A percentile compares a stretch with the other conserved stretches of the same genome.
These are phyloP conservation scores for Bryconaethiops microstoma DNA, from an alignment of 2,797 vertebrate species.

Conservation along the genomic window DNA sequence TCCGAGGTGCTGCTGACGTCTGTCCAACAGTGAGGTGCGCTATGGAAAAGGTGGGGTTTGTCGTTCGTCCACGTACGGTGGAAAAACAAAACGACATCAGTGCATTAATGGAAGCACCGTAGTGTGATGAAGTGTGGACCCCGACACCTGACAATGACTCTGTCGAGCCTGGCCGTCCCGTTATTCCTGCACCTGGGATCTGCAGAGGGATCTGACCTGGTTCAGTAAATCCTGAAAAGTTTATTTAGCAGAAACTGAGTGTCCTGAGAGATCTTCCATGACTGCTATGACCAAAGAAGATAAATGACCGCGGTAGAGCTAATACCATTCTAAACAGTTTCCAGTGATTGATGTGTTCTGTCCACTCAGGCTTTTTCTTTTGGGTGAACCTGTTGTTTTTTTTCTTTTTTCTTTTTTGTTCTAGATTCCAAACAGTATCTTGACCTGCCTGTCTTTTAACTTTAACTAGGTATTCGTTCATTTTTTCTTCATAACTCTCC, in stretches of 20 bases:
- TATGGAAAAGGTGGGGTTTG: background rate
- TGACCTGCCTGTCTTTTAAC: no score
- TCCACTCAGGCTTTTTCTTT: background rate
- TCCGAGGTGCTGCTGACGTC: background rate
- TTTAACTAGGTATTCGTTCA: no score
- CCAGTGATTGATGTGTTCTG: constrained; percentile 26
- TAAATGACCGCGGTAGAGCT: background rate
- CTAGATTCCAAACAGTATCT: background rate
- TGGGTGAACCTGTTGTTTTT: background rate
- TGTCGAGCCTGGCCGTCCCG: no score
- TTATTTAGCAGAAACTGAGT: constrained; percentile 32
- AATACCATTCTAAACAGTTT: constrained; percentile 35
- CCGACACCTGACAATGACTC: background rate
- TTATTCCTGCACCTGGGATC: background rate
- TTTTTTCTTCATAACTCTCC: background rate
- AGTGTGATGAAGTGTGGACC: background rate
- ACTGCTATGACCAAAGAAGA: constrained; percentile 9
- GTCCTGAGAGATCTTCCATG: constrained; percentile 10
- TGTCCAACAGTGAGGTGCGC: background rate
- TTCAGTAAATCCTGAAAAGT: constrained; percentile 21
- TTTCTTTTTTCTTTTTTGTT: background rate
- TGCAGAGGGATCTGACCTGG: background rate
- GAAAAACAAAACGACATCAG: background rate
- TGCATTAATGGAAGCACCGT: background rate
- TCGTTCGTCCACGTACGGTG: background rate